phyloP scores from a whole-genome alignment of 2,113 vertebrate genomes.

The Ascaphus truei region DNA sequence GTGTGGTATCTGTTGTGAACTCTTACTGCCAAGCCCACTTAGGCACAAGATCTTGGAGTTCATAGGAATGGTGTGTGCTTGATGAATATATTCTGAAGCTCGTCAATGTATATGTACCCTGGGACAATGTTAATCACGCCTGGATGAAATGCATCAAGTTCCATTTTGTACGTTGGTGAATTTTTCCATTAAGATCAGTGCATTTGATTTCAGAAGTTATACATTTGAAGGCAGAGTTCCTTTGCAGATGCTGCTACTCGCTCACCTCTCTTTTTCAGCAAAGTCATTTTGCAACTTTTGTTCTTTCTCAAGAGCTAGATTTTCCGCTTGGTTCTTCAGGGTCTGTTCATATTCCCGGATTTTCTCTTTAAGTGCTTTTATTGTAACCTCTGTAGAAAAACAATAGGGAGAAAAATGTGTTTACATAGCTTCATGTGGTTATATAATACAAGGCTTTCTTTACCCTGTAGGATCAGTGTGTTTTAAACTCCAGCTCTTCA shows the following conservation, averaged over 20 bases:
- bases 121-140: too few relatives aligned
- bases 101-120: too few relatives aligned
- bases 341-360: conserved; percentile 97
- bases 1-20: too few relatives aligned
- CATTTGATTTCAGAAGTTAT: too few relatives aligned
- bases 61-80: too few relatives aligned
- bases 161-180: too few relatives aligned
- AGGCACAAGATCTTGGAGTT: too few relatives aligned
- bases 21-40: too few relatives aligned
- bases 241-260: neutral
- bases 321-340: conserved; percentile 92
- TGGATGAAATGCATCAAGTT: too few relatives aligned
- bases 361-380: conserved; percentile 98
- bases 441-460: conserved; percentile 48
- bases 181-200: too few relatives aligned
- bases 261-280: conserved; percentile 92
- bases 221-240: neutral
- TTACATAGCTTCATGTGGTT: conserved; percentile 47
- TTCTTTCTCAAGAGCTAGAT: conserved; percentile 91
- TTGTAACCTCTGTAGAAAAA: conserved; percentile 86
- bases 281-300: conserved; percentile 96
- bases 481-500: conserved; percentile 85
- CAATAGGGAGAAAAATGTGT: conserved; percentile 49
- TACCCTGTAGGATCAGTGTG: conserved; percentile 57
- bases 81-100: too few relatives aligned